Evolutionary conservation across 2,113 vertebrate genomes (phyloP).

Genomic region (Lanius collurio): DNA sequence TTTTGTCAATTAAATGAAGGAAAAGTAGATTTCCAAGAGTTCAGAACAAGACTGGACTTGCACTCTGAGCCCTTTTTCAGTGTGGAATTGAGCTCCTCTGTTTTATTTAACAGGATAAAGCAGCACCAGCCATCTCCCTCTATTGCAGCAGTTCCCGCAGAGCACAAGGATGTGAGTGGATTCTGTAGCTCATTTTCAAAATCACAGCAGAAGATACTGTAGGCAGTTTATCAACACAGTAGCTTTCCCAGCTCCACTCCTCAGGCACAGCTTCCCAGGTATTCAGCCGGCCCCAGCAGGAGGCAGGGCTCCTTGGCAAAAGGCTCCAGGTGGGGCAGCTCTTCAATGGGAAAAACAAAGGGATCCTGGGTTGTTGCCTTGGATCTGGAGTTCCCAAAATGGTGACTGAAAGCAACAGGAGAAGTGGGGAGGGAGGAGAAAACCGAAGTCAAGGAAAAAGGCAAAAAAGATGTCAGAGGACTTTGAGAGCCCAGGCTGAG

Average conservation of each 20-base stretch:
- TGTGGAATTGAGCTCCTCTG: background rate
- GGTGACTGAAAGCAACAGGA: background rate
- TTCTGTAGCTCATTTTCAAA: background rate
- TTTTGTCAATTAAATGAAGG: conserved; percentile 58
- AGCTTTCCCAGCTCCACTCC: background rate
- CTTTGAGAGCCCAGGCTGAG: background rate
- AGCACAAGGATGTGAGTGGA: background rate
- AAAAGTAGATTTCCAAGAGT: conserved; percentile 45
- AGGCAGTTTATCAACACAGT: background rate
- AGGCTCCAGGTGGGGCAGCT: background rate
- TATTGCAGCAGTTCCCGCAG: background rate
- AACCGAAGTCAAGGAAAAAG: background rate
- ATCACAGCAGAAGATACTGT: background rate
- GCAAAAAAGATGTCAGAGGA: background rate
- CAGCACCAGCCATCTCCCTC: background rate
- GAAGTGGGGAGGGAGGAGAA: background rate
- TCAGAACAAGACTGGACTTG: conserved; percentile 38
- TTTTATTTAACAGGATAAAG: background rate
- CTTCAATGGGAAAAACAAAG: background rate
- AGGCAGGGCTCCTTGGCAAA: background rate
- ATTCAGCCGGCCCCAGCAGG: background rate
- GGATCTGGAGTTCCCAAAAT: background rate
- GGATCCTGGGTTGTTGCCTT: background rate
- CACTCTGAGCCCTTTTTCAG: background rate
- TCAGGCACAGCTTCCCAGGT: background rate